These are phyloP conservation scores for Piezodorus guildinii DNA, from an alignment of 1,140 invertebrate genomes.

Conservation along the genomic window DNA sequence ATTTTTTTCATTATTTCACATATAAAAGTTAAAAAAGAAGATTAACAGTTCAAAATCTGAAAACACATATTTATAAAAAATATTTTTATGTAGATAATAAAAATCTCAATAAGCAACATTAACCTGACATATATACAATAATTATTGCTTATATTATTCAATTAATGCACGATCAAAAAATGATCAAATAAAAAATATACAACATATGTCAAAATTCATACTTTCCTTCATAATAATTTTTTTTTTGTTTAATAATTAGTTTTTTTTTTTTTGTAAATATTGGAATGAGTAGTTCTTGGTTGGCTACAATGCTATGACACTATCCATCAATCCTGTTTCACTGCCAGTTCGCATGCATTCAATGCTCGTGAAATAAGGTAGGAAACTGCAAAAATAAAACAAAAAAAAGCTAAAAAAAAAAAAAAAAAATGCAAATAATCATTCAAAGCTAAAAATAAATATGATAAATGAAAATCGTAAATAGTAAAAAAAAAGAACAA, in stretches of 20 bases:
- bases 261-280: neutral
- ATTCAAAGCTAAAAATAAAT: neutral
- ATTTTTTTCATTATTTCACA: too few species aligned
- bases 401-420: neutral
- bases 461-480: too few species aligned
- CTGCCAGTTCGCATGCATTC: slow-evolving; percentile 11
- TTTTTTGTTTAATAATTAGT: too few species aligned
- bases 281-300: neutral
- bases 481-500: too few species aligned
- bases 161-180: neutral
- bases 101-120: too few species aligned
- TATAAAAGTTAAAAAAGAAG: too few species aligned
- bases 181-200: neutral
- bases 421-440: too few species aligned
- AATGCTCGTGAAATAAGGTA: slow-evolving; percentile 2
- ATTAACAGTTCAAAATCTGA: too few species aligned
- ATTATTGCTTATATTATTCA: slow-evolving; percentile 1
- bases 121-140: neutral
- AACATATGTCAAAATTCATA: neutral
- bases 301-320: neutral
- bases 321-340: slow-evolving; percentile 12
- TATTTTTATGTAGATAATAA: too few species aligned
- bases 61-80: too few species aligned
- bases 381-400: slow-evolving; percentile 9
- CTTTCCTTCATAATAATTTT: neutral